Percentiles rank a stretch among this genome's conserved stretches.
Evolutionary conservation across 2,888 invertebrate species (phyloP).

Genomic region (Brachylomia viminalis): DNA sequence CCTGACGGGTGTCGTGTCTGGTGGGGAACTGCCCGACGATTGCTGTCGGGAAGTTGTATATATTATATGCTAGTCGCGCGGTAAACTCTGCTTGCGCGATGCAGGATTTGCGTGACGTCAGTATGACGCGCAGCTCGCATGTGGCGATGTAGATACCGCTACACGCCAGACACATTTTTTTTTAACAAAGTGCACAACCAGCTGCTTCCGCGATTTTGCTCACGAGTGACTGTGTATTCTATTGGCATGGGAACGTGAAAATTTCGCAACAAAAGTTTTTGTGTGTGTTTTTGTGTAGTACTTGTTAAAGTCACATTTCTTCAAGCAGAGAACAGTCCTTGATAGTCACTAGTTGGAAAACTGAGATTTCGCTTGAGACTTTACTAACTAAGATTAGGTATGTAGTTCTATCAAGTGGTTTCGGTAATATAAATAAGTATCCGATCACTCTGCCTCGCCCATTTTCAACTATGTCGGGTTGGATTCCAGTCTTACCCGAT

Average conservation of each 20-base stretch:
- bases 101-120: too few species aligned
- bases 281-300: too few species aligned
- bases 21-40: too few species aligned
- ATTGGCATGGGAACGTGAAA: neutral
- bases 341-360: neutral
- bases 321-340: neutral
- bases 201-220: neutral
- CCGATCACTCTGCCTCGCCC: neutral
- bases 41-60: too few species aligned
- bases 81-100: too few species aligned
- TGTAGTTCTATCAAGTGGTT: neutral
- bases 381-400: neutral
- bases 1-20: too few species aligned
- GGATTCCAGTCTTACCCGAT: neutral
- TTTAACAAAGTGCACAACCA: too few species aligned
- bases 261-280: neutral
- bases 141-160: too few species aligned
- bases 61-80: too few species aligned
- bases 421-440: neutral
- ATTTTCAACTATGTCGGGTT: neutral
- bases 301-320: neutral
- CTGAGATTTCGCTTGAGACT: neutral
- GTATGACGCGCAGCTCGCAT: too few species aligned
- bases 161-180: too few species aligned
- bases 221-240: neutral